phyloP scores from a whole-genome alignment of 2,888 invertebrate species.

The Eilema griseolum region DNA sequence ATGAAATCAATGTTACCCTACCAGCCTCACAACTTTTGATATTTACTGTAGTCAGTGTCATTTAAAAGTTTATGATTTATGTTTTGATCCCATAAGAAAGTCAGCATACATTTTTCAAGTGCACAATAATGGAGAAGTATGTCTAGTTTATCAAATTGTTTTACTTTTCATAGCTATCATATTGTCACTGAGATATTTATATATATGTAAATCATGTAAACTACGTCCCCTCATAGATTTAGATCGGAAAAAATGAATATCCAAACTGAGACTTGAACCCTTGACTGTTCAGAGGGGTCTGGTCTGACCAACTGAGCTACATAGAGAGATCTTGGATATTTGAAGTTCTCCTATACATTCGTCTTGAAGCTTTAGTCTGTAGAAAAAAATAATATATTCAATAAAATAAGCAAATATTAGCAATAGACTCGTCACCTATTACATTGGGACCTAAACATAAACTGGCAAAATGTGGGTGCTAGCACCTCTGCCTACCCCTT shows the following conservation, averaged over 20 bases:
- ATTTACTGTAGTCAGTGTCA: constrained; percentile 60
- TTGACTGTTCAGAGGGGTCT: too few relatives aligned
- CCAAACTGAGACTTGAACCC: not conserved
- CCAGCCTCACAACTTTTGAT: constrained; percentile 37
- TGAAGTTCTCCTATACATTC: too few relatives aligned
- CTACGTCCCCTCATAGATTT: not conserved
- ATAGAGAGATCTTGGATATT: too few relatives aligned
- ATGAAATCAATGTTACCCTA: constrained; percentile 33
- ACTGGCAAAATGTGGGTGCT: too few relatives aligned
- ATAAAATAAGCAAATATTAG: too few relatives aligned
- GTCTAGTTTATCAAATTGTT: constrained; percentile 6
- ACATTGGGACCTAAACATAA: too few relatives aligned
- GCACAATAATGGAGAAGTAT: constrained; percentile 17
- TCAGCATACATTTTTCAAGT: constrained; percentile 28
- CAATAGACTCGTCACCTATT: too few relatives aligned
- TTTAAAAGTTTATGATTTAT: constrained; percentile 79
- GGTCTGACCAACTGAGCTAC: too few relatives aligned
- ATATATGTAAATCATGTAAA: not conserved
- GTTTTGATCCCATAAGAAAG: constrained; percentile 39
- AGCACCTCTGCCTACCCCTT: too few relatives aligned
- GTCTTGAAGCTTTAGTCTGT: too few relatives aligned
- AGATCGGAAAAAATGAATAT: not conserved
- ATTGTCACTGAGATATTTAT: not conserved
- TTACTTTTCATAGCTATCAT: not conserved
- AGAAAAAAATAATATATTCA: too few relatives aligned